Base-by-base conservation (phyloP, 2,888 invertebrate genomes). In the Drosophila eohydei region DNA sequence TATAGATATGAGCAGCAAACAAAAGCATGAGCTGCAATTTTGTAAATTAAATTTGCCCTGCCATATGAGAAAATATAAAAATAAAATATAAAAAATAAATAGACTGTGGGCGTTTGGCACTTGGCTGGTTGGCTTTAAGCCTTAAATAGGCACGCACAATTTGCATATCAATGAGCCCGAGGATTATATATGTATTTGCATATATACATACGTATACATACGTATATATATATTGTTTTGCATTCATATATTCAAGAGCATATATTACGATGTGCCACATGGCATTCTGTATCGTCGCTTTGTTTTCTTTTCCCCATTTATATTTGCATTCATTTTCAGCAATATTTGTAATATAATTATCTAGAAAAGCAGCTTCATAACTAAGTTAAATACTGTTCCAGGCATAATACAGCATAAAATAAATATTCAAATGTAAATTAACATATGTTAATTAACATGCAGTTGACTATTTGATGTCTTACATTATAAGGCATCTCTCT, bases 121-220 rank as follows among this genome's bases (percentile, higher is more conserved):
- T 40, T 54, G 54, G 26, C 50, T 40, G 48, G 44, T 55, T 36
- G 52, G 64, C 71, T 62, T 50, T 56, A 69, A 64, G 57, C 55
- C 69, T 57, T 26, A 40, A 63, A 58, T 51, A 46, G 59, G 44
- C 50, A 11, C 32, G 7, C 58, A 59, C 44, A 80, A 77, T 78
- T 72, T 80, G 78, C 78, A 78, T 78, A 57, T 80, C 81, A 78
- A 77, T 78, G 57, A 57, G 64, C 50, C 56, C 48, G 16, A 36
- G 75, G 48, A 48, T 56, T 56, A 71, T 72, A 58, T 66, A 62
- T 62, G n/a, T 26, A 28, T 48, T 32, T 14, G 30, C 16, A 32
- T 56, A 61, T 71, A 58, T 63, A 67, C 58, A 28, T 4, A 26
- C 12, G 14, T 5, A 43, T 21, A 32, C 7, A 11, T 32, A 56